A percentile compares a stretch with the other conserved stretches of the same genome.
Evolutionary conservation across 2,888 invertebrate genomes (phyloP).

Genomic region (Agapostemon virescens): DNA sequence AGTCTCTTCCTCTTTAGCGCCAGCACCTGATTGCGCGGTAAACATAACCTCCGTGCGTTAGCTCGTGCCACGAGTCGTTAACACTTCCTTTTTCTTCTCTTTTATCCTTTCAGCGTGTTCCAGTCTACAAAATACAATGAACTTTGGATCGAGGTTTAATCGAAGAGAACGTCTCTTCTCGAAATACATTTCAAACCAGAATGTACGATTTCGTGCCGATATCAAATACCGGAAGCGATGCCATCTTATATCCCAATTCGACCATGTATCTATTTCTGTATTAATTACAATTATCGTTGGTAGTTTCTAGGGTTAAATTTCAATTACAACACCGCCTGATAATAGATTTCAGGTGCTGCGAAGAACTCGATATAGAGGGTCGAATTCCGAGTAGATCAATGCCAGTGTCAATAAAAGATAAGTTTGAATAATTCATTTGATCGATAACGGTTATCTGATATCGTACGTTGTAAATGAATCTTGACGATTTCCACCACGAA

Average conservation of each 20-base stretch:
- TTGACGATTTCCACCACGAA: background rate
- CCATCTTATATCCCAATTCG: background rate
- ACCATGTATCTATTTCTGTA: background rate
- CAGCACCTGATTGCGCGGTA: slow-evolving; percentile 74
- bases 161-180: background rate
- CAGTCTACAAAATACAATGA: slow-evolving; percentile 35
- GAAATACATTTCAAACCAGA: background rate
- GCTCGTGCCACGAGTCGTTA: slow-evolving; percentile 73
- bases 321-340: background rate
- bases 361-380: slow-evolving; percentile 13
- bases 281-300: background rate
- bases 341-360: slow-evolving; percentile 18
- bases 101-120: slow-evolving; percentile 1
- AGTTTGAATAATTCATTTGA: slow-evolving; percentile 39
- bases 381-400: slow-evolving; percentile 28
- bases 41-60: slow-evolving; percentile 69
- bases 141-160: slow-evolving; percentile 3
- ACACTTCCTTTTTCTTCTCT: slow-evolving; percentile 60
- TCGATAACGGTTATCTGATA: slow-evolving; percentile 50
- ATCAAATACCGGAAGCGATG: slow-evolving; percentile 9
- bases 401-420: slow-evolving; percentile 43
- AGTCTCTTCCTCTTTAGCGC: slow-evolving; percentile 75
- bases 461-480: background rate
- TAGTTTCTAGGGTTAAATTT: background rate
- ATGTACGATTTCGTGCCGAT: background rate